Evolutionary conservation across 2,888 invertebrate genomes (phyloP), one percentile per base, ranked within the genome.

Genomic region (Idaea dimidiata): DNA sequence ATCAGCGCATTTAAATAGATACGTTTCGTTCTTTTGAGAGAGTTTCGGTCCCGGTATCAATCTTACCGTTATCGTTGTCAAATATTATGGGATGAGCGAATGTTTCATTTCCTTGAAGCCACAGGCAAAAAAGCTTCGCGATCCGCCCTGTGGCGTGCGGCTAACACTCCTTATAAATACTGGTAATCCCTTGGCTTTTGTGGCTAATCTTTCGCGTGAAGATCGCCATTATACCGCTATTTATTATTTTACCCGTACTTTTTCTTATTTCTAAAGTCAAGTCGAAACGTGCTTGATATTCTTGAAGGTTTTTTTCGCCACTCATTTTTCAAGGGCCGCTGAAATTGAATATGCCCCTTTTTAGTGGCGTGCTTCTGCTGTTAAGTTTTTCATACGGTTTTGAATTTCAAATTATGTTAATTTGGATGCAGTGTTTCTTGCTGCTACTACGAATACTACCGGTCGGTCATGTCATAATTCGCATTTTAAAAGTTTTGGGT

Each of bases 161-260:
- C 84, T 87, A 87, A 87, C 87, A 83, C 88, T 88, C 82, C 88
- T 89, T 91, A 91, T 90, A 91, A 91, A 91, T 90, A 92, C 89
- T 91, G 84, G 85, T 89, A 91, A 91, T 87, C 89, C 87, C 78
- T 79, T 81, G 85, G 90, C 90, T 91, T 90, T 87, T 87, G 88
- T 86, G 85, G 89, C 91, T 92, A 92, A 92, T 91, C 91, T 89
- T 90, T 88, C 83, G 87, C 90, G 89, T 88, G 88, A 85, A 91
- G 88, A 89, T 90, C 88, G 86, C 87, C 84, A 89, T 91, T 90
- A 90, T 86, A 86, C 88, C 82, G 86, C 88, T 87, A 90, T 92
- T 91, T 91, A 89, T 91, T 89, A 90, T 89, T 90, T 88, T 77
- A 80, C 81, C 78, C 83, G 79, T 79, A 85, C 86, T 89, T 88